Conservation (phyloP, 2,113 vertebrate species). For the Cyprinodon tularosa region DNA sequence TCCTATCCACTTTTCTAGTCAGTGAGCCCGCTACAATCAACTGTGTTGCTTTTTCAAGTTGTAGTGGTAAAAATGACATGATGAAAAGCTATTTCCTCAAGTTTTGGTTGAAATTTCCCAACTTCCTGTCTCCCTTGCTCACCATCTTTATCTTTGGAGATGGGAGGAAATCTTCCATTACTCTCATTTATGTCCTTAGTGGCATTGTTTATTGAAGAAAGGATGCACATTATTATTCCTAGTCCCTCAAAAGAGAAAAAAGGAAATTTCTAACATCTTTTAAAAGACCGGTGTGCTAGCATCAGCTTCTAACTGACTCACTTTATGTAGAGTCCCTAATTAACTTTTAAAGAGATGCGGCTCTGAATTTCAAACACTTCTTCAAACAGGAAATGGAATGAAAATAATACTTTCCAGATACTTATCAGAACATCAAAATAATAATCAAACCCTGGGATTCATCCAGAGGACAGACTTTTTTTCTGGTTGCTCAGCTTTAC, state of each 20-base stretch:
- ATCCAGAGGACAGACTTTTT: neutral
- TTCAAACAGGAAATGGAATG: neutral
- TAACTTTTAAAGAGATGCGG: neutral
- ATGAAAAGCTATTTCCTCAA: neutral
- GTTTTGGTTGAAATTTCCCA: neutral
- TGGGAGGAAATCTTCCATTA: constrained; percentile 18
- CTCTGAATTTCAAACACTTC: neutral
- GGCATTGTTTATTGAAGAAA: constrained; percentile 15
- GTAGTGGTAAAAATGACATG: too few species aligned
- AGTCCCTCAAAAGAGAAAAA: constrained; percentile 11
- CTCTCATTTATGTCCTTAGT: constrained; percentile 13
- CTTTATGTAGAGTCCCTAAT: neutral
- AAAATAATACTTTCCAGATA: neutral
- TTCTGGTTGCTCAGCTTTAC: neutral
- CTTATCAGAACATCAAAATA: neutral
- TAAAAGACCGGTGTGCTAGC: neutral
- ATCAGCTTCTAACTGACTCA: neutral
- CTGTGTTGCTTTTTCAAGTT: too few species aligned
- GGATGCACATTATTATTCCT: neutral
- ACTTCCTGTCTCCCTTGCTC: constrained; percentile 23
- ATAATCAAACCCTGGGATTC: neutral
- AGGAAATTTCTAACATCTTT: neutral
- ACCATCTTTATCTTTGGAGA: constrained; percentile 16
- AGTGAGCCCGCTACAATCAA: neutral
- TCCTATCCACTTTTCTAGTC: too few species aligned